Conservation (phyloP, 1,140 invertebrate genomes). For the Globodera rostochiensis region DNA sequence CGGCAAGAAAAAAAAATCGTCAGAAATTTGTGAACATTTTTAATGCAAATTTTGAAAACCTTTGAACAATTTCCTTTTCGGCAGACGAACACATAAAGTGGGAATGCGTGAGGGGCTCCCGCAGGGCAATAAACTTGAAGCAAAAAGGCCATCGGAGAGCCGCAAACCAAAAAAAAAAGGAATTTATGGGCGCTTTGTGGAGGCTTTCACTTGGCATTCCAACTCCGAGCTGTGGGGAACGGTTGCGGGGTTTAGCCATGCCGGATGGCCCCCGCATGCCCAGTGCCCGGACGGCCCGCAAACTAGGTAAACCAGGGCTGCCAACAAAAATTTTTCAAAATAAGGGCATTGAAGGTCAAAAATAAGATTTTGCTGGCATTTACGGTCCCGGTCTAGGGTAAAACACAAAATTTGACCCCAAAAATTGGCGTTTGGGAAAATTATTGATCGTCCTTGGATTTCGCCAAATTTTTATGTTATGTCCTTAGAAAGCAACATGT, state of each 20-base stretch:
- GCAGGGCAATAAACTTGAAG: slow-evolving; percentile 45
- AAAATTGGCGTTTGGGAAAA: too few species aligned
- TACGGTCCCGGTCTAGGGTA: too few species aligned
- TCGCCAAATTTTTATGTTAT: too few species aligned
- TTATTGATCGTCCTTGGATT: too few species aligned
- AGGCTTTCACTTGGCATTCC: slow-evolving; percentile 41
- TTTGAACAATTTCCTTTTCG: slow-evolving; percentile 75
- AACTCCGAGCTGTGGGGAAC: slow-evolving; percentile 36
- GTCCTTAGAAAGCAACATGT: too few species aligned
- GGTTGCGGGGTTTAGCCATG: slow-evolving; percentile 47
- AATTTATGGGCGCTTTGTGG: slow-evolving; percentile 4
- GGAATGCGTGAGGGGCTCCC: slow-evolving; percentile 73
- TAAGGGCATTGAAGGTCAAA: too few species aligned
- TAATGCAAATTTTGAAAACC: slow-evolving; percentile 28
- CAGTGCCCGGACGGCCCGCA: too few species aligned
- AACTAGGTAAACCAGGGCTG: too few species aligned
- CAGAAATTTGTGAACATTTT: background rate
- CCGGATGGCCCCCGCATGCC: slow-evolving; percentile 42
- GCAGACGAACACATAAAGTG: slow-evolving; percentile 85
- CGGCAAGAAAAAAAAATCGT: background rate
- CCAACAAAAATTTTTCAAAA: too few species aligned
- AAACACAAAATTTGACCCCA: too few species aligned
- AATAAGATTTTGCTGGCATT: too few species aligned
- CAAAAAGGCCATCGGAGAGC: slow-evolving; percentile 44
- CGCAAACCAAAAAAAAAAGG: slow-evolving; percentile 33